Base-by-base conservation (phyloP, 1,140 invertebrate species). In the Metaphire vulgaris region DNA sequence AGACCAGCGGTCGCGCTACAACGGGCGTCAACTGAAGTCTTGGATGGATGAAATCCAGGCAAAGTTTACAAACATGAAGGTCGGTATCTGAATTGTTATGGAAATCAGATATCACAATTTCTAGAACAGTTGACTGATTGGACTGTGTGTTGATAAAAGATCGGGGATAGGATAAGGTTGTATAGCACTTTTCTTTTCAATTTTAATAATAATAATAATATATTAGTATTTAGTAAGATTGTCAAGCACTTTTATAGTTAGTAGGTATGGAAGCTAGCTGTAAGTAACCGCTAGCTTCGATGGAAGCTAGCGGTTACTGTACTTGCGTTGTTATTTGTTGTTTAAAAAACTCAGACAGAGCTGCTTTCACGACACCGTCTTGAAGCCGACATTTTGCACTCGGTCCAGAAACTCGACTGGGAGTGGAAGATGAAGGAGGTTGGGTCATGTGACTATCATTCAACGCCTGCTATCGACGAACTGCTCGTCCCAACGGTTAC, bases 41-140 rank as follows among this genome's bases (percentile, higher is more conserved):
- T 98, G 95, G 95, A 85, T 97, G 33, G 95, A 97, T 87, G 96
- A 98, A 87, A 93, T 98, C 1, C 94, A 96, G 84, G 95, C 98
- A 83, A 98, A 98, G 84, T 98, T 95, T 93, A 95, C 97, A 85
- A 97, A 97, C 88, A 96, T 97, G 69, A 98, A 98, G 89, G 93
- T 94, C 86, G 81, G 73, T 78, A 64, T 56, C 72, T 41, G 33
- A 56, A 73, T 0, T 71, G 6, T 71, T 14, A n/a, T n/a, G n/a
- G n/a, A n/a, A n/a, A n/a, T n/a, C n/a, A n/a, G n/a, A n/a, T n/a
- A n/a, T n/a, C n/a, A n/a, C n/a, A n/a, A n/a, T n/a, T n/a, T n/a
- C n/a, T n/a, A n/a, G n/a, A n/a, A n/a, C n/a, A n/a, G n/a, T n/a
- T n/a, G n/a, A n/a, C n/a, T n/a, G n/a, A n/a, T n/a, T n/a, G n/a